Evolutionary conservation across 2,113 vertebrate species (phyloP), one percentile per base, ranked within the genome.

Genomic region (Sinocyclocheilus anophthalmus): DNA sequence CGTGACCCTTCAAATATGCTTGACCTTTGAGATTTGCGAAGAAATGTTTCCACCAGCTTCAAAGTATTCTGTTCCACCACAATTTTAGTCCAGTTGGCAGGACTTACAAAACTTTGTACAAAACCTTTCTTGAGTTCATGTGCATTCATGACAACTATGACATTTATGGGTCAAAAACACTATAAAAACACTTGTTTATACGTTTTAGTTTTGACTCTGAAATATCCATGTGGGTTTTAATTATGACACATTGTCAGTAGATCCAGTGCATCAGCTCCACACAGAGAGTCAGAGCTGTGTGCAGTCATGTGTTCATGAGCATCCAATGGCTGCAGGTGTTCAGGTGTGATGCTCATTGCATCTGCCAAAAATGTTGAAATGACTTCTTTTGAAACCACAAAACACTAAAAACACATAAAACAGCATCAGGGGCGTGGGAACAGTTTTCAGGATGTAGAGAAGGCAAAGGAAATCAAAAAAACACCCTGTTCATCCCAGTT

Each of bases 271-370:
- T 57, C 50, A 18, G 2, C 16, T 55, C n/a, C 6, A 24, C 24
- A 33, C 2, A 55, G 7, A 37, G 53, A 37, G 53, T n/a, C 55
- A 63, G 22, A 42, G 22, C 3, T 77, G 26, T 30, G 75, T 20
- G 12, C 14, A 45, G 39, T 45, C 79, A 39, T 55, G 26, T 59
- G 63, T 69, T 53, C 30, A 70, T 50, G 48, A 48, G 39, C n/a
- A 69, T 75, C n/a, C 45, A 16, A 55, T 50, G 22, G 5, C 12
- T 84, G 42, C 75, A 84, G 75, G 80, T 88, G 84, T 83, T 78
- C 75, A 13, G 75, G 76, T 88, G 69, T 18, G 50, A 67, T 70
- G 30, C 63, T 50, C 61, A 70, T 22, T 45, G 48, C 80, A 82
- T 53, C 63, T 70, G 45, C 18, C 16, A 69, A 50, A 69, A 67